phyloP scores from a whole-genome alignment of 2,888 invertebrate species.

The Agonopterix heracliana region DNA sequence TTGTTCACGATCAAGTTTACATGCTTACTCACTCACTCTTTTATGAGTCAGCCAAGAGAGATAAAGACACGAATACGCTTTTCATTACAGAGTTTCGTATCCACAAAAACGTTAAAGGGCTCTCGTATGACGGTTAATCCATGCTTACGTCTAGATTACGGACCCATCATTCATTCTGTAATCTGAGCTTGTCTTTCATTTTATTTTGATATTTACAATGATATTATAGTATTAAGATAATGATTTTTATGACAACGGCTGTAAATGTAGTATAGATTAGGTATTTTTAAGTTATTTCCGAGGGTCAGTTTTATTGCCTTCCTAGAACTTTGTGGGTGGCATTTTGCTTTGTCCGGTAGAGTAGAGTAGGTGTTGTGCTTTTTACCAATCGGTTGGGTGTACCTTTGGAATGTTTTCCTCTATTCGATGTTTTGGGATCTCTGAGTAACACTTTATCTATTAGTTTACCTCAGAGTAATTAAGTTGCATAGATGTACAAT shows the following conservation, averaged over 20 bases:
- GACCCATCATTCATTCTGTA: slow-evolving; percentile 31
- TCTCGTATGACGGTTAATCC: slow-evolving; percentile 11
- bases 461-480: too few relatives aligned
- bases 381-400: too few relatives aligned
- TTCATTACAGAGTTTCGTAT: slow-evolving; percentile 5
- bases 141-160: slow-evolving; percentile 23
- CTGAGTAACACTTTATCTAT: too few relatives aligned
- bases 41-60: slow-evolving; percentile 16
- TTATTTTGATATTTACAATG: slow-evolving; percentile 17
- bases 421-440: too few relatives aligned
- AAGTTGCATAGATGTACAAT: too few relatives aligned
- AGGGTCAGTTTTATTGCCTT: background rate
- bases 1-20: slow-evolving; percentile 22
- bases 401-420: too few relatives aligned
- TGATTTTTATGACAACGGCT: slow-evolving; percentile 3
- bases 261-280: background rate
- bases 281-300: background rate
- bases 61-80: slow-evolving; percentile 7
- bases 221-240: slow-evolving; percentile 17
- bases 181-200: slow-evolving; percentile 26
- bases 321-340: background rate
- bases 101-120: slow-evolving; percentile 3
- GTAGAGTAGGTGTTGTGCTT: too few relatives aligned
- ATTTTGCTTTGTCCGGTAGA: background rate
- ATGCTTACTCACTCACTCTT: slow-evolving; percentile 16